Conservation (phyloP, 1,140 invertebrate species). For the Oryctes rhinoceros region DNA sequence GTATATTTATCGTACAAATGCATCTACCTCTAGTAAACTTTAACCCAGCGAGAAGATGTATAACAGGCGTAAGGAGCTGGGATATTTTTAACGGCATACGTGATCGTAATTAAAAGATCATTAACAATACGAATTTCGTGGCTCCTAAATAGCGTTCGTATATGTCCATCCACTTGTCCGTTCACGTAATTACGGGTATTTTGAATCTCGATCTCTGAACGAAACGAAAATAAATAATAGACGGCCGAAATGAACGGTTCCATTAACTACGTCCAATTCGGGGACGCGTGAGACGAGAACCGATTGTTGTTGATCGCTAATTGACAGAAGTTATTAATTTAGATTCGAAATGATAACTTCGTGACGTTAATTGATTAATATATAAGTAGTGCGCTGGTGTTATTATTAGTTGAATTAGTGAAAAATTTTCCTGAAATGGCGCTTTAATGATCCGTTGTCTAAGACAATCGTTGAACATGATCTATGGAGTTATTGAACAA, state of each 20-base stretch:
- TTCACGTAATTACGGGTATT: not conserved
- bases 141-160: not conserved
- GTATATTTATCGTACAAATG: not conserved
- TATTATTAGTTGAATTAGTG: constrained; percentile 7
- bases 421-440: not conserved
- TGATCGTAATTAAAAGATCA: not conserved
- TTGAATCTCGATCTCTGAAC: not conserved
- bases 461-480: not conserved
- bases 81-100: not conserved
- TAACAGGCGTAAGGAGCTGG: not conserved
- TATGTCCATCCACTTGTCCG: not conserved
- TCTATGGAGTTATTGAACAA: not conserved
- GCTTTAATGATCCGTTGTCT: not conserved
- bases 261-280: not conserved
- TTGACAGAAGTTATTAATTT: constrained; percentile 22
- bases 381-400: not conserved
- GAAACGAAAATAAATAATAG: constrained; percentile 1
- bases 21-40: not conserved
- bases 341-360: constrained; percentile 18
- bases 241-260: not conserved
- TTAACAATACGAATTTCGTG: not conserved
- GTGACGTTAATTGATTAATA: constrained; percentile 21
- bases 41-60: no score
- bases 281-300: not conserved
- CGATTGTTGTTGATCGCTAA: constrained; percentile 9